Evolutionary conservation across 2,797 vertebrate genomes (phyloP).

Genomic region (Anguilla megastoma): DNA sequence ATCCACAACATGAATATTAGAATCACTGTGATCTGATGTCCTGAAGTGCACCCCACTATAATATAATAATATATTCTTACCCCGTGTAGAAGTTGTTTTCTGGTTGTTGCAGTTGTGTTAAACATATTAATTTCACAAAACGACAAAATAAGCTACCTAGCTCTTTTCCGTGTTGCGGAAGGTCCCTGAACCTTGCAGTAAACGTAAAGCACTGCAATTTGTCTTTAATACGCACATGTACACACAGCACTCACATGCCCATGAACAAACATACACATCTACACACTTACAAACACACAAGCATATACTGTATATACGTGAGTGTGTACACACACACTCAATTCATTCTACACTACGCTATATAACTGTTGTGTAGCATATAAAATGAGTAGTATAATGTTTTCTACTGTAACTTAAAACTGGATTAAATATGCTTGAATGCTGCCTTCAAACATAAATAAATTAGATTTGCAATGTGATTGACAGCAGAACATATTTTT

Average conservation of each 20-base stretch:
- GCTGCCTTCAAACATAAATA: background rate
- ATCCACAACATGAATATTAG: background rate
- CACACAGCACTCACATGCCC: too few species aligned
- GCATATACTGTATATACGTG: background rate
- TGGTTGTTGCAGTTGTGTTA: background rate
- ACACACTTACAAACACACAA: too few species aligned
- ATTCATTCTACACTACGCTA: background rate
- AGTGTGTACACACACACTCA: background rate
- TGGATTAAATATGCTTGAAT: background rate
- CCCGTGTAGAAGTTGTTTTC: background rate
- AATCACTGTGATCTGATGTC: background rate
- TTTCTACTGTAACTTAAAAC: background rate
- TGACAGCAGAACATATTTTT: background rate
- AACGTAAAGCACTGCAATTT: background rate
- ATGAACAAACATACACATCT: too few species aligned
- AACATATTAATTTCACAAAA: background rate
- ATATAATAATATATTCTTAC: background rate
- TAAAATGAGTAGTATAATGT: background rate
- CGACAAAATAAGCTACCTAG: background rate
- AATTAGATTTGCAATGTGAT: background rate
- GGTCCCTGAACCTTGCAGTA: background rate
- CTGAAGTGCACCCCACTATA: background rate
- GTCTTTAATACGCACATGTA: too few species aligned
- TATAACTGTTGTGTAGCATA: background rate
- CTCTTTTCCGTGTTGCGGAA: background rate